Base-by-base conservation (phyloP, 92 coral and sea anemone genomes). In the Ricordea florida region DNA sequence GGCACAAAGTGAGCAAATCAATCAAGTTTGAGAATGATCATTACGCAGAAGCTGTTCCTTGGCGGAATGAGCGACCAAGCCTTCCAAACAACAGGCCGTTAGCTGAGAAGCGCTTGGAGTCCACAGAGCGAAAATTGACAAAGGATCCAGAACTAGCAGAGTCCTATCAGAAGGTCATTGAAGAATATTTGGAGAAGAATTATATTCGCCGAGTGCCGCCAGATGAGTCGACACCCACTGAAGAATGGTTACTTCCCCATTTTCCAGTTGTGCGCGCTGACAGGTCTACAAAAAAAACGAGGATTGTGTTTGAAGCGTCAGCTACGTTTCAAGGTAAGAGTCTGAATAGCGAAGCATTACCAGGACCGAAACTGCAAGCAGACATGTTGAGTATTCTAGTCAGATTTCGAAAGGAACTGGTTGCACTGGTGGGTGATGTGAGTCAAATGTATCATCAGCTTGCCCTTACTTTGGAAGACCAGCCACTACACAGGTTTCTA, bases 401-500 rank as follows among this genome's bases (percentile, higher is more conserved):
- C 18, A 65, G 57, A 25, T 69, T 69, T 41, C 29, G 66, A 32
- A 44, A 69, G 41, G 72, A 69, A 28, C 50, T 29, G 29, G 71
- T 69, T 36, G 74, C 87, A 32, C 48, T 81, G 0, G 62, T 66
- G 25, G 81, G 66, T n/a, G 66, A 81, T 60, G 47, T 81, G 28
- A 49, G 68, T 25, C 71, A 81, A 64, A 62, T 81, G 87, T 81
- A 72, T 27, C 69, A 72, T 38, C 87, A 73, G 57, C 42, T 74
- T 22, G 64, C 55, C 24, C 46, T 82, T 0, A 35, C 48, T 4
- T 9, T 10, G 1, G 62, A 82, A 18, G 83, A 82, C 77, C 57
- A 59, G 30, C 48, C 81, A 30, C 57, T 44, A 14, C 87, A 81
- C 74, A 47, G 87, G 56, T 72, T 73, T 45, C 28, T 62, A 31